Conservation (phyloP, 2,797 vertebrate species). For the Ceryle rudis region DNA sequence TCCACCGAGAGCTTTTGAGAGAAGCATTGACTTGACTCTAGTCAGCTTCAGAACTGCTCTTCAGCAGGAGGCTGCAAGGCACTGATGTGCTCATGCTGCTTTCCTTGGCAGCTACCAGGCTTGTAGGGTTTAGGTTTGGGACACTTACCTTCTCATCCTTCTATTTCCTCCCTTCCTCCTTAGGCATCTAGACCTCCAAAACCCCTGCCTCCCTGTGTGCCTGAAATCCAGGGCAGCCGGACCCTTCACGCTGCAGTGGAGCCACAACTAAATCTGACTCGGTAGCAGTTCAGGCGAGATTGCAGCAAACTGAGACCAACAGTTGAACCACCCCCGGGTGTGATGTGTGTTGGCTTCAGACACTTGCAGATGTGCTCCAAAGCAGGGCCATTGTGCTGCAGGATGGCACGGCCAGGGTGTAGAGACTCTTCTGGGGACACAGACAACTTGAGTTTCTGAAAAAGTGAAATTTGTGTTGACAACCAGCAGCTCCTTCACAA, state of each 20-base stretch:
- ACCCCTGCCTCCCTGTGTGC: background rate
- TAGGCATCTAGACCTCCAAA: background rate
- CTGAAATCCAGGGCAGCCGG: background rate
- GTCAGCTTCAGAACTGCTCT: background rate
- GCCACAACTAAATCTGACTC: background rate
- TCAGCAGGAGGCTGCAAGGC: background rate
- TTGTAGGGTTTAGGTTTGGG: background rate
- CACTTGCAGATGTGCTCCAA: accelerated
- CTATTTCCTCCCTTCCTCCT: background rate
- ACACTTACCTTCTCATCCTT: background rate
- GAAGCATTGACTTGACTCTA: background rate
- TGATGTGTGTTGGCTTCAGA: background rate
- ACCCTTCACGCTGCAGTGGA: accelerated
- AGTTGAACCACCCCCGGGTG: background rate
- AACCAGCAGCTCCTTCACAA: background rate
- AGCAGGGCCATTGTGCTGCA: background rate
- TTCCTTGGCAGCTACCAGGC: background rate
- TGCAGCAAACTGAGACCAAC: background rate
- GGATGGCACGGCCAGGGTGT: accelerated
- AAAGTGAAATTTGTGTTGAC: background rate
- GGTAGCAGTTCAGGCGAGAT: background rate
- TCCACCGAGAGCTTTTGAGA: background rate
- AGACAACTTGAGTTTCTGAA: background rate
- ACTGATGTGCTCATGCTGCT: background rate
- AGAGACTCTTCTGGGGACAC: background rate